Conservation (phyloP, 2,113 vertebrate species). For the Motacilla alba region DNA sequence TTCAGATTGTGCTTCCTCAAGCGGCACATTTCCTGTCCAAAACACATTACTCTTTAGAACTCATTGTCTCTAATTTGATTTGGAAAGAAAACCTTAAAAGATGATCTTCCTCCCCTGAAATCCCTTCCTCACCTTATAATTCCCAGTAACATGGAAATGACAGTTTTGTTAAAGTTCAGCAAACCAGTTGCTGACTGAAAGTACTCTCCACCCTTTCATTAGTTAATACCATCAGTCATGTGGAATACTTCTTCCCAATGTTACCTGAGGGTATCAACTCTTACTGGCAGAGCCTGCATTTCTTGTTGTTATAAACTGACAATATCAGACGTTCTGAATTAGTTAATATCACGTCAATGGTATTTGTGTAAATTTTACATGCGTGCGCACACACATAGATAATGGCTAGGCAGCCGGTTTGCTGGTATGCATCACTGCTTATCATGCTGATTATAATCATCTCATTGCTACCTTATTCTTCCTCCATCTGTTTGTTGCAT, state of each 20-base stretch:
- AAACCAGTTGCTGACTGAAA: neutral
- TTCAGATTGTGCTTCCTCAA: neutral
- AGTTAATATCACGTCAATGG: neutral
- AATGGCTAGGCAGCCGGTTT: conserved; percentile 26
- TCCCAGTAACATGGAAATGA: neutral
- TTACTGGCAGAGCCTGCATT: neutral
- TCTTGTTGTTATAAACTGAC: neutral
- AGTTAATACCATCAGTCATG: neutral
- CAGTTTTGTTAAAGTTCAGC: neutral
- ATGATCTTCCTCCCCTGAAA: neutral
- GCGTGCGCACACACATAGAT: neutral
- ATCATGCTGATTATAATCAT: conserved; percentile 50
- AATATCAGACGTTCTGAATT: neutral
- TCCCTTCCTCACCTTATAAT: neutral
- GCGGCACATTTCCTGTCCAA: fast-evolving
- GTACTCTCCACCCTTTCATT: neutral
- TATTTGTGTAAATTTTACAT: conserved; percentile 23
- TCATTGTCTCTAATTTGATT: neutral
- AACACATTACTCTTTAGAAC: neutral
- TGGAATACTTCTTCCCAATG: neutral
- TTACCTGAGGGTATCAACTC: neutral
- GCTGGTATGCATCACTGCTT: conserved; percentile 49
- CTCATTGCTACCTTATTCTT: conserved; percentile 54
- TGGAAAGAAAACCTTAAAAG: neutral
- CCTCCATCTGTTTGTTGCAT: conserved; percentile 48